Base-by-base conservation (phyloP, 1,140 invertebrate species). In the Trichonephila inaurata region DNA sequence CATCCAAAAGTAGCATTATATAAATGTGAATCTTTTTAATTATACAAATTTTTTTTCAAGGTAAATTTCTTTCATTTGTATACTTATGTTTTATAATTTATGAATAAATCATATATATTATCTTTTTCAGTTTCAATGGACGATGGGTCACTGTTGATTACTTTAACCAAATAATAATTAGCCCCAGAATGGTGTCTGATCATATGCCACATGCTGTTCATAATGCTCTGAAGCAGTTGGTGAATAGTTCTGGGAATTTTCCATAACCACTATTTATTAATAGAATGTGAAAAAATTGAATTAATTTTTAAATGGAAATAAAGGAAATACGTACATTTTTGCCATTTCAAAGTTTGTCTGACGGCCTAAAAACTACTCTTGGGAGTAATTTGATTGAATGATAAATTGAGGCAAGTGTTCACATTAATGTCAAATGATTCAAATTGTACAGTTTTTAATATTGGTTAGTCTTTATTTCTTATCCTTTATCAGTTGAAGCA, bases 171-270 rank as follows among this genome's bases (percentile, higher is more conserved):
- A 95, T 96, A 66, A 91, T 95, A 8, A 96, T 96, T 88, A 96
- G 95, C 89, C 96, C 96, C 28, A 95, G 95, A 77, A 96, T 96
- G 96, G 62, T 96, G 21, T 93, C 95, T 19, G 96, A 96, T 94
- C 96, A 96, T 94, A 95, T 96, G 87, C 96, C 96, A 4, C 95
- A 96, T 51, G 51, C 60, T 24, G 28, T 92, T 21, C 83, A 94
- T 51, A 89, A 85, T 33, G 94, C 91, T n/a, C 86, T 94, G 5
- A 94, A 92, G 44, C 93, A 92, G 62, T 16, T 94, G 16, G 83
- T 81, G 8, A 69, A 28, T 60, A 91, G 69, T 44, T 82, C 92
- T 88, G 86, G 92, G 24, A 87, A 77, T 51, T 93, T 93, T 81
- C 92, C 92, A 44, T 93, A 93, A 93, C 85, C 81, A 21, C 51